Evolutionary conservation across 1,140 invertebrate genomes (phyloP).

Genomic region (Asobara japonica): DNA sequence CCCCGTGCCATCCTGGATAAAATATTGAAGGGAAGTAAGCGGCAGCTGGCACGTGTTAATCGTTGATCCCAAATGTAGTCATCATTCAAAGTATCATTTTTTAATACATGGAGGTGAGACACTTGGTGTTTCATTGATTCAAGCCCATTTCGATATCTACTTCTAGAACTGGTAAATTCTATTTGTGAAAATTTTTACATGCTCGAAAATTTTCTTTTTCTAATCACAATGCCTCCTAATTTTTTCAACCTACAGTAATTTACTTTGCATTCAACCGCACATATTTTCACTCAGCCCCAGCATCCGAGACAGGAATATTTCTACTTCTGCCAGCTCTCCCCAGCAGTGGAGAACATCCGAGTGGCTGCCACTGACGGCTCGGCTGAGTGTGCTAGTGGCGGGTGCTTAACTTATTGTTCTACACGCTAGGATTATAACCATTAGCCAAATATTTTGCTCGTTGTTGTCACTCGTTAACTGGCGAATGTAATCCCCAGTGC

Average conservation of each 20-base stretch:
- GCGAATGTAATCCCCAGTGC: constrained; percentile 49
- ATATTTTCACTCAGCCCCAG: background rate
- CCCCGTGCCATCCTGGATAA: constrained; percentile 30
- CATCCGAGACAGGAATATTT: constrained; percentile 22
- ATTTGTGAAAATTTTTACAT: too few species aligned
- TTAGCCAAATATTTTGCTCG: constrained; percentile 59
- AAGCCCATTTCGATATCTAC: too few species aligned
- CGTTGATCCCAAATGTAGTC: too few species aligned
- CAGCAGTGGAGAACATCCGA: constrained; percentile 18
- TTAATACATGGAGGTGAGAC: too few species aligned
- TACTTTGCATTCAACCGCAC: too few species aligned
- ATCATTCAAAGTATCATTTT: too few species aligned
- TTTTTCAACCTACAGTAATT: too few species aligned
- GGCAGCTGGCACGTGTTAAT: constrained; percentile 51
- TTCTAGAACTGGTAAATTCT: too few species aligned
- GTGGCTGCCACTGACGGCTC: constrained; percentile 54
- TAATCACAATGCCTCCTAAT: too few species aligned
- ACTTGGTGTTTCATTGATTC: too few species aligned
- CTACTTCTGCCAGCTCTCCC: constrained; percentile 33
- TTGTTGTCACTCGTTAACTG: constrained; percentile 54
- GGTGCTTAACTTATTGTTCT: constrained; percentile 60
- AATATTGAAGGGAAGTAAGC: constrained; percentile 34
- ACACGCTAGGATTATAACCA: constrained; percentile 56
- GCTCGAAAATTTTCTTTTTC: too few species aligned
- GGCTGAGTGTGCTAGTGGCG: constrained; percentile 54